Evolutionary conservation across 2,113 vertebrate genomes (phyloP).

Genomic region (Riparia riparia): DNA sequence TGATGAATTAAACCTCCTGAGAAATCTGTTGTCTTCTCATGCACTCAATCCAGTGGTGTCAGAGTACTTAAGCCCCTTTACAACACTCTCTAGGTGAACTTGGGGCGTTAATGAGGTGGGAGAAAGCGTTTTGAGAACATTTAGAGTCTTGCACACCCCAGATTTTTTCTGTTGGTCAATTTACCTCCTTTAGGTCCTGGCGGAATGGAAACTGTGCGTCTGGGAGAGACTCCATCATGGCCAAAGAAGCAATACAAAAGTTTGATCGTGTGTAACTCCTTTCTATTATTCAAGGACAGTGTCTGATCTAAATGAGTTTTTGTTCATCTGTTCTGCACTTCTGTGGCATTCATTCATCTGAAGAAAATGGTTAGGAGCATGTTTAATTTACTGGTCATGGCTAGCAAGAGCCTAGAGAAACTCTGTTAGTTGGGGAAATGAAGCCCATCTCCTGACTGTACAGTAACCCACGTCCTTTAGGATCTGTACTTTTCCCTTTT

Average conservation of each 20-base stretch:
- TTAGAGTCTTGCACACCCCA: neutral
- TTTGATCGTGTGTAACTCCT: neutral
- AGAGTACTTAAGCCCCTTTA: neutral
- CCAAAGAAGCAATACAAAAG: neutral
- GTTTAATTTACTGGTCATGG: neutral
- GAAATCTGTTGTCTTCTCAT: neutral
- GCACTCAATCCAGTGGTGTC: neutral
- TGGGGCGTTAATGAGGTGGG: accelerated
- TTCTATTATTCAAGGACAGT: neutral
- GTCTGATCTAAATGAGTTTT: neutral
- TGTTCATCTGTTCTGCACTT: neutral
- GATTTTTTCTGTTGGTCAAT: neutral
- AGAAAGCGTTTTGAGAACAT: neutral
- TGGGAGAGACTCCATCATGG: neutral
- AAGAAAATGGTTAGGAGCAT: neutral
- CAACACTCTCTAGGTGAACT: neutral
- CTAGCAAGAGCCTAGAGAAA: neutral
- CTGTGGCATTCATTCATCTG: neutral
- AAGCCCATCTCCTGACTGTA: neutral
- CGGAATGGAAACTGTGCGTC: neutral
- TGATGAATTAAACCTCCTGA: neutral
- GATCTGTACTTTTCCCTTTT: neutral
- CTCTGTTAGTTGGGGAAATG: neutral
- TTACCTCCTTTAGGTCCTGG: neutral
- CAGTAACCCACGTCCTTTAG: neutral